These are phyloP conservation scores for Alexandromys fortis DNA, from an alignment of 2,113 vertebrate species.

Conservation along the genomic window DNA sequence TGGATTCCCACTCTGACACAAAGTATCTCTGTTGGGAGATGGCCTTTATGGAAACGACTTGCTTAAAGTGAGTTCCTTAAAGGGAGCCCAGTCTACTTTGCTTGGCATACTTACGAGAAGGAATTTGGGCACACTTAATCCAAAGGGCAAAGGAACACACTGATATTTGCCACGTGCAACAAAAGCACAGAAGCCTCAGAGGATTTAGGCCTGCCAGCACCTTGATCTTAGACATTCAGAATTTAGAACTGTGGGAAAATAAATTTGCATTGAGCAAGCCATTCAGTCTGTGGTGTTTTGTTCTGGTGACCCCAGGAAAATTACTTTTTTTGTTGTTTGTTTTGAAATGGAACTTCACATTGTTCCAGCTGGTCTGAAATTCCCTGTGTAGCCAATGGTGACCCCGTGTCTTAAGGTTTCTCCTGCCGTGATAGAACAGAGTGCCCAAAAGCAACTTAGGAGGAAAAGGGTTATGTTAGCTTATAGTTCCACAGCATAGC, in stretches of 20 bases:
- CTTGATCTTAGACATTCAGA: background rate
- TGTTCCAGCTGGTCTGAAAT: background rate
- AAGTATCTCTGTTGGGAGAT: background rate
- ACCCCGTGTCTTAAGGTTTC: background rate
- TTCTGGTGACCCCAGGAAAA: background rate
- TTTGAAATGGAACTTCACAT: background rate
- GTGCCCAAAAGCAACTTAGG: background rate
- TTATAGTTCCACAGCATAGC: background rate
- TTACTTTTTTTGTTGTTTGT: background rate
- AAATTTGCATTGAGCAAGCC: background rate
- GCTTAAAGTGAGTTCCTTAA: background rate
- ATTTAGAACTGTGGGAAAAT: background rate
- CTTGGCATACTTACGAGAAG: background rate
- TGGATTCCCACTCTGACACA: background rate
- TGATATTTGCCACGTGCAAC: background rate
- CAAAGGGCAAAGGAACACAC: background rate
- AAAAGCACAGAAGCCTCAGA: background rate
- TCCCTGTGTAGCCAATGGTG: background rate
- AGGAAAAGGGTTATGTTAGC: background rate
- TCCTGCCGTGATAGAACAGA: background rate
- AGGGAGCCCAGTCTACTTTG: background rate
- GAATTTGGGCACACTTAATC: background rate
- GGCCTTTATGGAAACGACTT: background rate
- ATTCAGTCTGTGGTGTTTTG: background rate
- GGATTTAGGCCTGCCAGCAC: background rate